phyloP scores from a whole-genome alignment of 2,888 invertebrate genomes.

The Pammene fasciana region DNA sequence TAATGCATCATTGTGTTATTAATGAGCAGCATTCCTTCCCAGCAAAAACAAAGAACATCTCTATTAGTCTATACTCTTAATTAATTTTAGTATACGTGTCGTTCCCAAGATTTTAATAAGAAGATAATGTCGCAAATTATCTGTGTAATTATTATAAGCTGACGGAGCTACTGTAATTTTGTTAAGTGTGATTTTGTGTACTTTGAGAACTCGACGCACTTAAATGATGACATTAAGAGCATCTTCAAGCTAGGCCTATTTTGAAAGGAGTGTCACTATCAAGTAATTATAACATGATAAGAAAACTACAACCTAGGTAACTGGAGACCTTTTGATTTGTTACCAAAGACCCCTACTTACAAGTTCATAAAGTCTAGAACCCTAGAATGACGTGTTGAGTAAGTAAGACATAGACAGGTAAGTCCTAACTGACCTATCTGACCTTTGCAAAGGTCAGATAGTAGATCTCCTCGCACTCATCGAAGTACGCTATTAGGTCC shows the following conservation, averaged over 20 bases:
- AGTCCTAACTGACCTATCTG: not conserved
- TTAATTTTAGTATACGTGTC: not conserved
- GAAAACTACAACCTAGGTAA: no score
- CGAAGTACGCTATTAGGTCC: not conserved
- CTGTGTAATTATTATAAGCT: not conserved
- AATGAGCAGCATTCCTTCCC: conserved; percentile 34
- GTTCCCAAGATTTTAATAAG: not conserved
- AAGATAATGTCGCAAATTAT: not conserved
- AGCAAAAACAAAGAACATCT: conserved; percentile 27
- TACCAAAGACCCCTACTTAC: no score
- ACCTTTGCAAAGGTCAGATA: conserved; percentile 9
- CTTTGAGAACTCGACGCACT: no score
- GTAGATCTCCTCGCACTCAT: not conserved
- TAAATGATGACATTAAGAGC: no score
- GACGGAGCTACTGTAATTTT: not conserved
- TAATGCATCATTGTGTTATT: conserved; percentile 42
- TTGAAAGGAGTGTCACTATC: no score
- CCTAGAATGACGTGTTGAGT: not conserved
- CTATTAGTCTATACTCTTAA: conserved; percentile 15
- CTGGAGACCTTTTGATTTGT: no score
- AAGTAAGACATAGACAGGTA: not conserved
- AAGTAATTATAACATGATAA: no score
- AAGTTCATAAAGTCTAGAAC: not conserved
- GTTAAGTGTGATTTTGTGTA: no score
- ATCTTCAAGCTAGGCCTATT: no score